phyloP scores from a whole-genome alignment of 2,113 vertebrate genomes.

The Microcebus tavaratra region DNA sequence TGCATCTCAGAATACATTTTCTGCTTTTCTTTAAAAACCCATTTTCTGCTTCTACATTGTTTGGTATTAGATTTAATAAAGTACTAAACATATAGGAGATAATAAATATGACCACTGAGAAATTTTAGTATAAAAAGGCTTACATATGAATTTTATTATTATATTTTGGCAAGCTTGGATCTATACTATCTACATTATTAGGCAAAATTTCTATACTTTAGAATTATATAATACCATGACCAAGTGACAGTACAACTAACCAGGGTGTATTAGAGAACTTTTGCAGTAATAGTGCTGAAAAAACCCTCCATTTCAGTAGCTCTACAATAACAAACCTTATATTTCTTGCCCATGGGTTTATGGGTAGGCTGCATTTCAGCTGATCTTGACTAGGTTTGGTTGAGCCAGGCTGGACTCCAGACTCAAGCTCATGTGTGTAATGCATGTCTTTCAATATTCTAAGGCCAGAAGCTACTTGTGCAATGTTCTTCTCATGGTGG shows the following conservation, averaged over 20 bases:
- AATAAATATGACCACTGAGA: constrained; percentile 24
- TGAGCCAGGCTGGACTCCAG: neutral
- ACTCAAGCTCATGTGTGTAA: neutral
- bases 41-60: constrained; percentile 16
- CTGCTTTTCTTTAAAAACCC: neutral
- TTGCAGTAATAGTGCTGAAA: neutral
- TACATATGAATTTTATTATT: neutral
- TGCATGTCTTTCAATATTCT: neutral
- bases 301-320: neutral
- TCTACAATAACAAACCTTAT: neutral
- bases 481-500: neutral
- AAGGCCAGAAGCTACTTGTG: neutral
- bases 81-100: neutral
- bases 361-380: neutral
- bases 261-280: neutral
- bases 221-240: neutral
- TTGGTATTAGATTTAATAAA: constrained; percentile 25
- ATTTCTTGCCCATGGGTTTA: neutral
- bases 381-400: neutral
- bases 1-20: constrained; percentile 9
- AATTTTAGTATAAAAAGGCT: constrained; percentile 13
- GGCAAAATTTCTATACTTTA: constrained; percentile 23
- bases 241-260: neutral
- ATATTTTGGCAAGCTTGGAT: constrained; percentile 13
- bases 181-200: neutral